Evolutionary conservation across 2,113 vertebrate genomes (phyloP), one percentile per base, ranked within the genome.

Genomic region (Lontra canadensis): DNA sequence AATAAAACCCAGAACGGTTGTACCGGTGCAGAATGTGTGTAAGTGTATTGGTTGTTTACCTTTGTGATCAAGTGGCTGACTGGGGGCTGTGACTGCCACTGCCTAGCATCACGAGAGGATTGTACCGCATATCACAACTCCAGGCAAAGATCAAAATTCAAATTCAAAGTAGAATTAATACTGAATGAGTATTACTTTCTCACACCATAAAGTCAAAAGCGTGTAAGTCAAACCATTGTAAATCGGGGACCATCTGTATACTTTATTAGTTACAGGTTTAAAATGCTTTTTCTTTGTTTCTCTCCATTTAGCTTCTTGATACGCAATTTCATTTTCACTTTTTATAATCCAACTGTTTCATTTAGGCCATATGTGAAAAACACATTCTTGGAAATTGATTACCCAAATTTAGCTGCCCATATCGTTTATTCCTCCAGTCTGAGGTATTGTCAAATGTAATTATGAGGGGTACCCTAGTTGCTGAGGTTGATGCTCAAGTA

Each of bases 361-460:
- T 93, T 95, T 89, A 93, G 31, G 81, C n/a, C 42, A 39, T 57
- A 74, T 76, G 71, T 90, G 94, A 76, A 94, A 92, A 96, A 93
- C 34, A 82, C 12, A 63, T 85, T 92, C 21, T 90, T 94, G 21
- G 21, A 94, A 96, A 90, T 20, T 92, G 69, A 90, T 88, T 93
- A 80, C 31, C 79, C 39, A 84, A 81, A 88, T 84, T 90, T 94
- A 88, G 74, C 57, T 81, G n/a, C 11, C 80, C 39, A 86, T 86
- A 65, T 1, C 78, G 25, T 47, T 80, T 67, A 71, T 71, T 23
- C 3, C 26, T 63, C 44, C 26, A 88, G 78, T 25, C 9, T 76
- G 94, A 67, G 79, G 25, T 31, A 39, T 47, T 95, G 49, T 69
- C 76, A 80, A 44, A 93, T 63, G 25, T 69, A 71, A 90, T 57